These are phyloP conservation scores for Diuraphis noxia DNA, from an alignment of 1,140 invertebrate genomes.

Conservation along the genomic window DNA sequence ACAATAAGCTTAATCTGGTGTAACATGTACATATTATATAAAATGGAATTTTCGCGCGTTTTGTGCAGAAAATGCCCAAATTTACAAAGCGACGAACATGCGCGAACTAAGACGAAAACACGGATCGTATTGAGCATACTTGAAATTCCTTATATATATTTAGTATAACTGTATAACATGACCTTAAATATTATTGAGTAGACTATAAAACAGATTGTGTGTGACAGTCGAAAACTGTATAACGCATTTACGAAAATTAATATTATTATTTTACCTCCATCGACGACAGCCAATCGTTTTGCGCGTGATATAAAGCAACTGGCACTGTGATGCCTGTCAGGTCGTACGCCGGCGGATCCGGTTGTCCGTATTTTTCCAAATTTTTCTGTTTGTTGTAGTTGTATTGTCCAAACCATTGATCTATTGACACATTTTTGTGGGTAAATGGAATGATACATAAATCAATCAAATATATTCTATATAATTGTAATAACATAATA, in stretches of 20 bases:
- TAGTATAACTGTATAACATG: no score
- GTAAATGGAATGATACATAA: slow-evolving; percentile 15
- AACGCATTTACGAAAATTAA: background rate
- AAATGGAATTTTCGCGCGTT: no score
- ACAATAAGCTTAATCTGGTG: no score
- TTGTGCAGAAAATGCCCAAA: no score
- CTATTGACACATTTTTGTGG: slow-evolving; percentile 7
- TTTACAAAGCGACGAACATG: no score
- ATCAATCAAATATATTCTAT: background rate
- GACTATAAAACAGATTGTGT: background rate
- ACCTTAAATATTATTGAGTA: no score
- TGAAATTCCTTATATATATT: no score
- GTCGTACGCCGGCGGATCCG: slow-evolving; percentile 65
- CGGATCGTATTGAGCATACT: no score
- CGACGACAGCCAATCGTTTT: slow-evolving; percentile 71
- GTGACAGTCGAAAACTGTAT: no score
- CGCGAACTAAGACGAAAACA: background rate
- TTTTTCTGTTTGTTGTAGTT: slow-evolving; percentile 63
- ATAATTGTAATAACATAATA: background rate
- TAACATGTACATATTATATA: no score
- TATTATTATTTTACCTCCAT: slow-evolving; percentile 38
- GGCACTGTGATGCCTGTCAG: slow-evolving; percentile 69
- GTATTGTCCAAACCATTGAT: slow-evolving; percentile 59
- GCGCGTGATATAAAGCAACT: slow-evolving; percentile 70
- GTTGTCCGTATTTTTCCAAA: slow-evolving; percentile 61